Evolutionary conservation across 2,797 vertebrate genomes (phyloP).

Genomic region (Dermochelys coriacea): DNA sequence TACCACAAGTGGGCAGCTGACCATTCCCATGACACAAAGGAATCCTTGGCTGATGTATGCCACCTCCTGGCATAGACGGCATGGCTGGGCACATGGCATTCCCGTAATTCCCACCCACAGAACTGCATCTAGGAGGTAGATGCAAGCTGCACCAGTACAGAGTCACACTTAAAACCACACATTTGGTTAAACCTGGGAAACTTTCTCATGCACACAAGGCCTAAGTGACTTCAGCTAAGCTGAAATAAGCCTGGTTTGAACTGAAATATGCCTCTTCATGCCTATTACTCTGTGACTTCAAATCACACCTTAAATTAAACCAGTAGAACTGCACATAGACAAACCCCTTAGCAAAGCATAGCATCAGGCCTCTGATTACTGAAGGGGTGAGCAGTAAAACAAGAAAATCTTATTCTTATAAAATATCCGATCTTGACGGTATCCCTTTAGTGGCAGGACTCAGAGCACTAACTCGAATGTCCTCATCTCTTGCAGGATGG

Average conservation of each 20-base stretch:
- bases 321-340: constrained; percentile 1
- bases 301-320: constrained; percentile 21
- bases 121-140: background rate
- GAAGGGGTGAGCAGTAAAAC: background rate
- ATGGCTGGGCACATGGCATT: background rate
- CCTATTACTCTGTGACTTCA: background rate
- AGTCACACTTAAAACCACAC: background rate
- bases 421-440: background rate
- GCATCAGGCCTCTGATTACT: background rate
- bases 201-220: background rate
- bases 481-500: background rate
- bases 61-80: background rate
- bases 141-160: background rate
- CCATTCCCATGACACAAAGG: background rate
- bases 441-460: background rate
- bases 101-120: background rate
- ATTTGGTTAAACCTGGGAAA: background rate
- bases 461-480: background rate
- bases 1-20: background rate
- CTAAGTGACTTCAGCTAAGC: background rate
- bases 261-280: background rate
- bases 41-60: background rate
- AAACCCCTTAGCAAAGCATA: background rate
- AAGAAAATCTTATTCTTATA: background rate
- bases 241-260: background rate